Percentiles rank a stretch among this genome's conserved stretches.
Evolutionary conservation across 2,113 vertebrate genomes (phyloP).

Genomic region (Girardinichthys multiradiatus): DNA sequence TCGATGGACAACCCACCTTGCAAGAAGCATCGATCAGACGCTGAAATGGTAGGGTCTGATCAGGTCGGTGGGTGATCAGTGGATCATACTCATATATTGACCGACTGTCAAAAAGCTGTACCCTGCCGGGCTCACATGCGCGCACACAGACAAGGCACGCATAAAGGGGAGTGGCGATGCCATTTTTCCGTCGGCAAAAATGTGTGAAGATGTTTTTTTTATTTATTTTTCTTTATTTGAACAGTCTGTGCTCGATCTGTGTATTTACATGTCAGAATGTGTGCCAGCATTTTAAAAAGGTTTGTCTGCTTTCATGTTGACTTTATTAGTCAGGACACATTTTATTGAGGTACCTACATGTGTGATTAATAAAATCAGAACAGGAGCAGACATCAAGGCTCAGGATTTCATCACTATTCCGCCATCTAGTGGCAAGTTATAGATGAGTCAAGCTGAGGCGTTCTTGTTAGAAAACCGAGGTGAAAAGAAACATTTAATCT

Average conservation of each 20-base stretch:
- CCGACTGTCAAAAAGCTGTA: background rate
- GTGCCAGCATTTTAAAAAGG: background rate
- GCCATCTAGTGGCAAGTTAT: slow-evolving; percentile 43
- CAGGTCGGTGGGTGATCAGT: background rate
- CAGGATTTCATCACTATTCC: background rate
- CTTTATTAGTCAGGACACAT: background rate
- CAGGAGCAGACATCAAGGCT: too few relatives aligned
- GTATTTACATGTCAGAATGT: background rate
- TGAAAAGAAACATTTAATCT: background rate
- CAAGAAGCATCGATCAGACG: background rate
- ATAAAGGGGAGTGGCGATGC: slow-evolving; percentile 67
- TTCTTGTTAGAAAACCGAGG: background rate
- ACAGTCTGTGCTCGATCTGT: background rate
- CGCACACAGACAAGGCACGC: slow-evolving; percentile 6
- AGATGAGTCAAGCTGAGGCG: background rate
- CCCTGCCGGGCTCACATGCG: slow-evolving; percentile 16
- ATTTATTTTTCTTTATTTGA: background rate
- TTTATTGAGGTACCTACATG: background rate
- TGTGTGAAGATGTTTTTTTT: background rate
- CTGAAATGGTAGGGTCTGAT: slow-evolving; percentile 10
- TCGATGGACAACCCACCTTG: slow-evolving; percentile 5
- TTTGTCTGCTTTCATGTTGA: background rate
- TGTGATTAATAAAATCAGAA: background rate
- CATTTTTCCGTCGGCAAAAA: slow-evolving; percentile 53
- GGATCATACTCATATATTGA: slow-evolving; percentile 8